Conservation (phyloP, 2,888 invertebrate species). For the Conistra vaccinii region DNA sequence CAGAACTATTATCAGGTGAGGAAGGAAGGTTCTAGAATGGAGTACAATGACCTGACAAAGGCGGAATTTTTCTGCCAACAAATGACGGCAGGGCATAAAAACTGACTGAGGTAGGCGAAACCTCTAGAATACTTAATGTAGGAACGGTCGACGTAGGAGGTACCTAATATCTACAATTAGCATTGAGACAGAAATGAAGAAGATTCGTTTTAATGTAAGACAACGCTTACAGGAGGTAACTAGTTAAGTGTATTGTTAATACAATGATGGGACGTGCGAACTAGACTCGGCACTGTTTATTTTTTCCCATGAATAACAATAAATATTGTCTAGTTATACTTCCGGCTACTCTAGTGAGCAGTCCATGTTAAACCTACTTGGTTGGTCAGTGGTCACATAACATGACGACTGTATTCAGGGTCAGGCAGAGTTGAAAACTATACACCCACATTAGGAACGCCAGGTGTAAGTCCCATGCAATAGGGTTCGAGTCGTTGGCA, state of each 20-base stretch:
- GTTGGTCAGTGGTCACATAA: too few relatives aligned
- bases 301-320: not conserved
- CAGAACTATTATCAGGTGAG: constrained; percentile 15
- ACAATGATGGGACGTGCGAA: constrained; percentile 1
- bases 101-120: constrained; percentile 2
- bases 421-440: not conserved
- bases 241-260: constrained; percentile 10
- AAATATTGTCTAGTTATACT: constrained; percentile 4
- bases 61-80: not conserved
- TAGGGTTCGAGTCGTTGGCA: not conserved
- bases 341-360: not conserved
- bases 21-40: constrained; percentile 37
- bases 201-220: not conserved
- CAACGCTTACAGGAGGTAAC: constrained; percentile 2
- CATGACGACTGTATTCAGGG: not conserved
- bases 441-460: not conserved
- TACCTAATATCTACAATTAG: constrained; percentile 2
- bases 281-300: constrained; percentile 4
- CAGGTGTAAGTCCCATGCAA: not conserved
- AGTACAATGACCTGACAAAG: constrained; percentile 42
- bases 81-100: constrained; percentile 26
- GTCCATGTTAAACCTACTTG: not conserved
- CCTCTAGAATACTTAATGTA: constrained; percentile 15
- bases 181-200: not conserved
- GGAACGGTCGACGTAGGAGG: not conserved